These are phyloP conservation scores for Corvus cornix DNA, from an alignment of 2,113 vertebrate genomes.

Conservation along the genomic window DNA sequence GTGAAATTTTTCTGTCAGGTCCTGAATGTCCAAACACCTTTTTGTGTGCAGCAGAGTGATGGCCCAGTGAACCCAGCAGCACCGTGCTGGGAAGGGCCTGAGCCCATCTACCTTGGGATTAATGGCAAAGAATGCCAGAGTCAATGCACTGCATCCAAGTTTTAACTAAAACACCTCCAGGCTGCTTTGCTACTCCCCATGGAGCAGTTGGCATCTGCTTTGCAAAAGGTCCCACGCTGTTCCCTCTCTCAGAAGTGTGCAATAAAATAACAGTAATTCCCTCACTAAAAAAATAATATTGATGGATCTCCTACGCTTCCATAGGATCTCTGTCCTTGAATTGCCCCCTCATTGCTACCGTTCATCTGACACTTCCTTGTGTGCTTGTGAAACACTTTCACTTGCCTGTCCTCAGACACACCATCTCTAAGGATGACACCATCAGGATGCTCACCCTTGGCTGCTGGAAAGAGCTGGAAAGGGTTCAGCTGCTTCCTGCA, in stretches of 20 bases:
- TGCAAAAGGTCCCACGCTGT: neutral
- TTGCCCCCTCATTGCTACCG: neutral
- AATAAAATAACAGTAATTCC: neutral
- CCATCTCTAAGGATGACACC: neutral
- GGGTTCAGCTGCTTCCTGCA: neutral
- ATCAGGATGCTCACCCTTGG: neutral
- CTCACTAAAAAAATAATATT: neutral
- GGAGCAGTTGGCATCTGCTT: neutral
- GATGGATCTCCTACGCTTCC: neutral
- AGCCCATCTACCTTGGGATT: neutral
- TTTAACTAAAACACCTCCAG: neutral
- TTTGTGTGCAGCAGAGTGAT: neutral
- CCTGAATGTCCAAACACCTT: neutral
- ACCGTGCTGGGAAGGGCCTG: rapidly evolving
- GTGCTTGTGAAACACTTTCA: neutral
- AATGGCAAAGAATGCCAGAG: neutral
- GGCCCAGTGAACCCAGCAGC: neutral
- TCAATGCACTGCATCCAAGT: neutral
- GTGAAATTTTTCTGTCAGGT: neutral
- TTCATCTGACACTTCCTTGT: neutral
- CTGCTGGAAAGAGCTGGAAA: neutral
- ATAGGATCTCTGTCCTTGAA: neutral
- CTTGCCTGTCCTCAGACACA: neutral
- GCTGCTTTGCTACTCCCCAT: neutral
- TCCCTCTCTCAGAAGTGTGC: neutral